Evolutionary conservation across 2,113 vertebrate species (phyloP).

Genomic region (Dipodomys ordii): DNA sequence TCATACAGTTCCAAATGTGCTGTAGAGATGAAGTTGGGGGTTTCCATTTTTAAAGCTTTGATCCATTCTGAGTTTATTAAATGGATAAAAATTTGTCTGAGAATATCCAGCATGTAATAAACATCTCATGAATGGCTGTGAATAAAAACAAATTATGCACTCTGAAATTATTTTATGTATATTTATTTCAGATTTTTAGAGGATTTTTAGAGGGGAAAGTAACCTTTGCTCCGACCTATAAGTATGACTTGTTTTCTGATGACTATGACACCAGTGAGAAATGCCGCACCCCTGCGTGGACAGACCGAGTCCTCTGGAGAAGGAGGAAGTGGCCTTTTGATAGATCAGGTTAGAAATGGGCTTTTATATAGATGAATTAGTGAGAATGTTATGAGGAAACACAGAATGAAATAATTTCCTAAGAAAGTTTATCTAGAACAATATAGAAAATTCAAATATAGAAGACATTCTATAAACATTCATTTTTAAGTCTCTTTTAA

Average conservation of each 20-base stretch:
- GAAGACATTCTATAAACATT: background rate
- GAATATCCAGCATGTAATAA: background rate
- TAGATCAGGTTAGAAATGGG: slow-evolving; percentile 90
- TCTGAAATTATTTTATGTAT: slow-evolving; percentile 43
- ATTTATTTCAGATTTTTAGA: slow-evolving; percentile 92
- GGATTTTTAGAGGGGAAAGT: slow-evolving; percentile 96
- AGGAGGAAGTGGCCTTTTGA: slow-evolving; percentile 99
- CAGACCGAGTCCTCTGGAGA: slow-evolving; percentile 97
- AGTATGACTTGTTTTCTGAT: slow-evolving; percentile 99
- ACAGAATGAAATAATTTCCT: background rate
- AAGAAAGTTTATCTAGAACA: background rate
- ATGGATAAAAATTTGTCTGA: background rate
- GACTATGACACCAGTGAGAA: slow-evolving; percentile 99
- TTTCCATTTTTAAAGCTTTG: background rate
- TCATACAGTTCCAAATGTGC: background rate
- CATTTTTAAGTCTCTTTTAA: slow-evolving; percentile 39
- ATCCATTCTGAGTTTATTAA: background rate
- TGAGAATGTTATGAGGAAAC: background rate
- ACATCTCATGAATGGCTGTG: background rate
- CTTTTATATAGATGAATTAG: background rate
- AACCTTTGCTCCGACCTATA: slow-evolving; percentile 98
- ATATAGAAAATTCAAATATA: background rate
- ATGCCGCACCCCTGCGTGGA: slow-evolving; percentile 98
- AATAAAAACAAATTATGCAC: background rate
- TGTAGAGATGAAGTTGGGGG: background rate